Evolutionary conservation across 2,888 invertebrate species (phyloP).

Genomic region (Oxystoma pomonae): DNA sequence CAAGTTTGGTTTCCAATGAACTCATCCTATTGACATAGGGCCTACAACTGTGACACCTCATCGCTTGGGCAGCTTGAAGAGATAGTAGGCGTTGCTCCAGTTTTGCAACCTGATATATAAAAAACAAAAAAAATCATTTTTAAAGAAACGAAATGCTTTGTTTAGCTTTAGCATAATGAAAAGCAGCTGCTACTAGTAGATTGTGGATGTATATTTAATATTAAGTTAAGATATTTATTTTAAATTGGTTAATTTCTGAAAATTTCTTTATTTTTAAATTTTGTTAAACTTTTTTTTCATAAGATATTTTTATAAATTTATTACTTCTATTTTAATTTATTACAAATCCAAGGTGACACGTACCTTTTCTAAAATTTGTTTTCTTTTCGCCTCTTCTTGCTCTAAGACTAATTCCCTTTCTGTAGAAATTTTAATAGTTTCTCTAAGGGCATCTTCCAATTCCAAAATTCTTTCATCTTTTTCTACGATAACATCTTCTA

Average conservation of each 20-base stretch:
- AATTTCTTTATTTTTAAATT: too few species aligned
- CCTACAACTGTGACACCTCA: constrained; percentile 65
- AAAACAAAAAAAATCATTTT: too few species aligned
- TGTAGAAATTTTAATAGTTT: constrained; percentile 70
- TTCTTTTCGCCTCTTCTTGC: constrained; percentile 61
- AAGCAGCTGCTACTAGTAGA: too few species aligned
- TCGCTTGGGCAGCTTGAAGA: constrained; percentile 64
- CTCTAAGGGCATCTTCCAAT: constrained; percentile 78
- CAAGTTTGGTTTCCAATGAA: constrained; percentile 59
- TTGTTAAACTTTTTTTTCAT: too few species aligned
- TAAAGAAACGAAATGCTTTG: too few species aligned
- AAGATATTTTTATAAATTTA: too few species aligned
- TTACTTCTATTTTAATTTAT: too few species aligned
- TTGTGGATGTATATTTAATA: too few species aligned
- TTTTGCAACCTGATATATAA: constrained; percentile 57
- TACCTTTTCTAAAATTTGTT: constrained; percentile 64
- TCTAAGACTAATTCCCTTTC: constrained; percentile 63
- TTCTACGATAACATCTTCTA: constrained; percentile 50
- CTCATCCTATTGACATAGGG: constrained; percentile 61
- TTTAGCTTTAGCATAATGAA: too few species aligned
- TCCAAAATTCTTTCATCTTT: constrained; percentile 67
- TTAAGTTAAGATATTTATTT: too few species aligned
- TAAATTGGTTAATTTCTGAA: too few species aligned
- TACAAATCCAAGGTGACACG: not conserved
- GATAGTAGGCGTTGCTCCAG: constrained; percentile 66